Conservation (phyloP, 2,797 vertebrate species). For the Bradypodion ventrale region DNA sequence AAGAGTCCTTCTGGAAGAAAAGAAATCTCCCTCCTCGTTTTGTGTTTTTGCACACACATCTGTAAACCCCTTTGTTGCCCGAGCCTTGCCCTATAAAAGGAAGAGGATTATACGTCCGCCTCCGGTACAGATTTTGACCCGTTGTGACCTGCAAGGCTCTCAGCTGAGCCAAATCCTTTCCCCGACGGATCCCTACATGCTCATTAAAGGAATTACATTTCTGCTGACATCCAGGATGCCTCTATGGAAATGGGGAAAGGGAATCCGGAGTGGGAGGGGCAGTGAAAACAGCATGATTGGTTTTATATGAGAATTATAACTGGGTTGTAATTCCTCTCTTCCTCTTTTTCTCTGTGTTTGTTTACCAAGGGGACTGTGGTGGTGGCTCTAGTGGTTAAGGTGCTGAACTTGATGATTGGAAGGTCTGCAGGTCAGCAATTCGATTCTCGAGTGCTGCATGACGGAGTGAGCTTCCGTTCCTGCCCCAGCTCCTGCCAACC, state of each 20-base stretch:
- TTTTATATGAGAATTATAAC: background rate
- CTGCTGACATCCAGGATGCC: constrained; percentile 30
- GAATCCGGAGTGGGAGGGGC: background rate
- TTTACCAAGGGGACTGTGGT: no score
- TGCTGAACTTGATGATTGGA: no score
- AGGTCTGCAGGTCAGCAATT: no score
- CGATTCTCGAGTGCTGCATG: no score
- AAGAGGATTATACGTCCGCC: constrained; percentile 51
- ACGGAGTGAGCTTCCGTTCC: no score
- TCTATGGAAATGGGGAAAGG: fast-evolving
- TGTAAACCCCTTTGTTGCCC: fast-evolving
- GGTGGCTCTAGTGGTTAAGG: no score
- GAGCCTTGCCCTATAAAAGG: constrained; percentile 31
- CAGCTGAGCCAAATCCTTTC: constrained; percentile 27
- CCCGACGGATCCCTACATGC: constrained; percentile 32
- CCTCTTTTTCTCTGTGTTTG: no score
- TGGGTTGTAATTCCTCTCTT: no score
- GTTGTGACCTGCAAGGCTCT: constrained; percentile 38
- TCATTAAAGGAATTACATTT: constrained; percentile 63
- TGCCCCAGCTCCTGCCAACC: no score
- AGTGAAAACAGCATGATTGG: fast-evolving
- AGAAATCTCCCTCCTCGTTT: fast-evolving
- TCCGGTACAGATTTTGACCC: constrained; percentile 36
- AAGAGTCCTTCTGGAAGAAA: fast-evolving
- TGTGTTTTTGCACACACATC: background rate